Evolutionary conservation across 1,140 invertebrate genomes (phyloP), one percentile per base, ranked within the genome.

Genomic region (Portunus trituberculatus): DNA sequence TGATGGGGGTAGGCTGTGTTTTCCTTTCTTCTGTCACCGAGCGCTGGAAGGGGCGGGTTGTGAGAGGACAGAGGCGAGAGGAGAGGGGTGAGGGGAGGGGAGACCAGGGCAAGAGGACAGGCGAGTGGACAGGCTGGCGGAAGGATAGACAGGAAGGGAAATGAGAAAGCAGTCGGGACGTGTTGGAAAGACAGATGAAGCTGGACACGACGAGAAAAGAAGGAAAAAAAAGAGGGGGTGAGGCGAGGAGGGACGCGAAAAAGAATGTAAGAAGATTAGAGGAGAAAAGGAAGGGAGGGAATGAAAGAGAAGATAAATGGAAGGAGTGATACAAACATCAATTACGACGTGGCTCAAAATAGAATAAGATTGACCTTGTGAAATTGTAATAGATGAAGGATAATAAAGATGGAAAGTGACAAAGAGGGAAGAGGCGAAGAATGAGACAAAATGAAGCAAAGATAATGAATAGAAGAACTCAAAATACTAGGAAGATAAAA

Each of bases 161-260:
- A 76, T 76, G 67, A 76, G 67, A 76, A 76, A n/a, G 67, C 67
- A 76, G n/a, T n/a, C 25, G 67, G 67, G 67, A 76, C 67, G 67
- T n/a, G 20, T 12, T 59, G n/a, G n/a, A 76, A 76, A 76, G 67
- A 76, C 67, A 76, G 67, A 76, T 76, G 67, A 76, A 76, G 67
- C 0, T n/a, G 6, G 67, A 76, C 67, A 76, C 6, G 67, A 76
- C 4, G 67, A 76, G 67, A n/a, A 76, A 20, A 59, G 16, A 52
- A 52, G 48, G 48, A 59, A 59, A 12, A 59, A 12, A 59, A 20
- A 59, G 12, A 2, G 39, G 1, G 39, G 39, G 39, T 39, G 39
- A 39, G 39, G 39, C 52, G 25, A 59, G 14, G 14, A 14, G 20
- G 10, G 20, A 76, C 20, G 59, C 59, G 25, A 59, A 20, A 76